Evolutionary conservation across 1,140 invertebrate genomes (phyloP).

Genomic region (Brachionus rubens): DNA sequence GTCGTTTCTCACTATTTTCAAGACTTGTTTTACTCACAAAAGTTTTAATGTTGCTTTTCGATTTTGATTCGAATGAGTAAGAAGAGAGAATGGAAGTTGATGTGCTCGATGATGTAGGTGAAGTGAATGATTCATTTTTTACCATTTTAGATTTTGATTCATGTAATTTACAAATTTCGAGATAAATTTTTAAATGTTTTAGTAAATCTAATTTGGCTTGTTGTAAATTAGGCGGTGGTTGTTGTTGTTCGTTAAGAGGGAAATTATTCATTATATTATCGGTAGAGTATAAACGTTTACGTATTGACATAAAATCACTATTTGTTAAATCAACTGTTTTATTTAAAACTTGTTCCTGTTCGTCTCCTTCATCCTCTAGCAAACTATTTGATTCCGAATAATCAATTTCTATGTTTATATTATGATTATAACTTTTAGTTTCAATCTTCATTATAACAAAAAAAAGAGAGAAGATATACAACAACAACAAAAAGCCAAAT

Average conservation of each 20-base stretch:
- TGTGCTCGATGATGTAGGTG: neutral
- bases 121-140: neutral
- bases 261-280: neutral
- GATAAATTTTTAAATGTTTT: neutral
- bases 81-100: neutral
- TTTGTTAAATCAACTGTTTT: constrained; percentile 10
- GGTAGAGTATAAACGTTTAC: neutral
- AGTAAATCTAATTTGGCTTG: neutral
- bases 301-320: neutral
- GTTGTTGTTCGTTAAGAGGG: neutral
- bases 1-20: neutral
- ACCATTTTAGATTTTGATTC: neutral
- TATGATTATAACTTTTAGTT: neutral
- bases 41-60: neutral
- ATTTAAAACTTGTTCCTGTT: neutral
- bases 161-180: neutral
- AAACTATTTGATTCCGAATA: constrained; percentile 35
- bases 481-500: no score
- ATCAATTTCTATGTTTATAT: constrained; percentile 24
- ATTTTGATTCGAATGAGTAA: neutral
- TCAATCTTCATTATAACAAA: no score
- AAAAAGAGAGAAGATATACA: no score
- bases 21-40: neutral
- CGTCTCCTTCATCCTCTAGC: neutral
- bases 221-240: neutral